Base-by-base conservation (phyloP, 2,888 invertebrate genomes). In the Protonemura montana region DNA sequence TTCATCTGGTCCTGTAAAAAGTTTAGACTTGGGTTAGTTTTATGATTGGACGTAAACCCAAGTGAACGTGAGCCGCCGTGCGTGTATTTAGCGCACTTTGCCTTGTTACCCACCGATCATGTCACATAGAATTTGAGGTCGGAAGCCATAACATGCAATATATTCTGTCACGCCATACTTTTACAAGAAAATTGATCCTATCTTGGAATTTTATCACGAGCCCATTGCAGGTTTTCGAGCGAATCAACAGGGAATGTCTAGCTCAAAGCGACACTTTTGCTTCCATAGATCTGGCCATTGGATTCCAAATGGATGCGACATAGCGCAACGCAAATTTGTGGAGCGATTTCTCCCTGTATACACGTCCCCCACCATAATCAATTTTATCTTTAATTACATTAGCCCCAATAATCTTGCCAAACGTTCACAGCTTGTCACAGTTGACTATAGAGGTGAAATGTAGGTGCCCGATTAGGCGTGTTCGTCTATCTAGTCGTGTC, bases 111-210 rank as follows among this genome's bases (percentile, higher is more conserved):
- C 21, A 21, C 59, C 59, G 59, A 59, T 10, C 59, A 7, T 21
- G 59, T 59, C 59, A 59, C 59, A 59, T 59, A 10, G 59, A 59
- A 59, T 59, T 59, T 59, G 2, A 59, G 59, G 59, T 59, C 59
- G 59, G 59, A 59, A 59, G 59, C 59, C 59, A 21, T 59, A 59
- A 59, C 59, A 59, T 59, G 59, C 59, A 10, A 59, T n/a, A n/a
- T 59, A 59, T 59, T 59, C 59, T 59, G 59, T 59, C 59, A 59
- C 59, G 59, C 59, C 59, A 59, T 59, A 59, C 21, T 59, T 59
- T 59, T 59, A 7, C 59, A 59, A 59, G 59, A 59, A 59, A 59
- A 59, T 59, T 59, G 59, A 13, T 59, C 59, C 59, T 59, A 59
- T 59, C 59, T 59, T 59, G 35, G 59, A 16, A 35, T 59, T 59